Evolutionary conservation across 2,797 vertebrate species (phyloP).

Genomic region (Poecilia wingei): DNA sequence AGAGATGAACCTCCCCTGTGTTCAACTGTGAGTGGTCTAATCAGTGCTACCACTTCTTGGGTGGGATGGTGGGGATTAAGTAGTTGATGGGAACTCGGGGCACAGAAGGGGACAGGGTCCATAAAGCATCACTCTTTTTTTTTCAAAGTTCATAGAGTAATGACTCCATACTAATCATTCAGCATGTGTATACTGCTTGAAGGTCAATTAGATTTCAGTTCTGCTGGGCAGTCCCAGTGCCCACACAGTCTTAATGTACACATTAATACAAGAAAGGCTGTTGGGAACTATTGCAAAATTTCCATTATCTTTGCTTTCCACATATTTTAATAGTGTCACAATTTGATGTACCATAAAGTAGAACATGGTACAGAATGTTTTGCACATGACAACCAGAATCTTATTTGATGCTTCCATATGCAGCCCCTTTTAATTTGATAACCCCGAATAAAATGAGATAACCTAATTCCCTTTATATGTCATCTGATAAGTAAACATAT

Average conservation of each 20-base stretch:
- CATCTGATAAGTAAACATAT: neutral
- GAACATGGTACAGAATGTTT: neutral
- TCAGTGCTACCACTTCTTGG: conserved; percentile 63
- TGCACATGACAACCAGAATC: neutral
- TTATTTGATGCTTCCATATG: neutral
- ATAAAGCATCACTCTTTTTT: conserved; percentile 58
- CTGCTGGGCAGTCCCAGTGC: conserved; percentile 2
- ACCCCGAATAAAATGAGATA: neutral
- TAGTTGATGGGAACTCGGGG: conserved; percentile 28
- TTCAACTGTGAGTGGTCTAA: conserved; percentile 74
- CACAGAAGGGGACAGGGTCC: conserved; percentile 25
- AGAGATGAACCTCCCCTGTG: conserved; percentile 63
- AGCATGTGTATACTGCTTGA: conserved; percentile 58
- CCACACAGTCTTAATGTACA: conserved; percentile 59
- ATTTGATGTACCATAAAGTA: conserved; percentile 26
- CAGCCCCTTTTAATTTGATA: neutral
- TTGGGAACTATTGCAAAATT: conserved; percentile 36
- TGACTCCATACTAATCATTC: conserved; percentile 69
- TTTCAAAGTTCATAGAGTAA: conserved; percentile 52
- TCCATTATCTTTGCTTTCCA: conserved; percentile 20
- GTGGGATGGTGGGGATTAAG: conserved; percentile 43
- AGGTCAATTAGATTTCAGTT: conserved; percentile 61
- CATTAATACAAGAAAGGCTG: conserved; percentile 74
- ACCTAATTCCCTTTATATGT: neutral
- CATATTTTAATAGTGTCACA: conserved; percentile 48